Evolutionary conservation across 2,113 vertebrate species (phyloP).

Genomic region (Prionailurus viverrinus): DNA sequence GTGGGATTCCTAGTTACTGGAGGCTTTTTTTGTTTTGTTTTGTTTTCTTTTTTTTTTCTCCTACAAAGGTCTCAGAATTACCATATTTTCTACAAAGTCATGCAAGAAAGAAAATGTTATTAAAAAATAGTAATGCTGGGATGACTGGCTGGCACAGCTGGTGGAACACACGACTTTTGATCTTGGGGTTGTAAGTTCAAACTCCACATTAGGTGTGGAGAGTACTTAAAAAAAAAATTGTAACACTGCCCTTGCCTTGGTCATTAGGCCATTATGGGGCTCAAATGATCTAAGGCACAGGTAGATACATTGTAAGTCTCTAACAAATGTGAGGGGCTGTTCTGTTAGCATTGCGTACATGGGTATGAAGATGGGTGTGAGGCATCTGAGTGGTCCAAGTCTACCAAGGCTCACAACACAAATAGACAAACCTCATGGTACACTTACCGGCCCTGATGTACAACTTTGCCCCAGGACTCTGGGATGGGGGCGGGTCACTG

Average conservation of each 20-base stretch:
- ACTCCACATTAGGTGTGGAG: too few relatives aligned
- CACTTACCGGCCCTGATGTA: neutral
- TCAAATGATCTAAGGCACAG: neutral
- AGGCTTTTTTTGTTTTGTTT: neutral
- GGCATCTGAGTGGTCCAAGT: neutral
- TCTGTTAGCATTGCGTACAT: neutral
- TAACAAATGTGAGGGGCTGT: neutral
- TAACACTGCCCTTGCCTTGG: neutral
- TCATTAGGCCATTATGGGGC: neutral
- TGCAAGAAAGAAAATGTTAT: neutral
- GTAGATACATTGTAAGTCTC: neutral
- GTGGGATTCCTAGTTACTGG: neutral
- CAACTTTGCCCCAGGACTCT: neutral
- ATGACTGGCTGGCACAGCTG: neutral
- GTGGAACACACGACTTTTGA: neutral
- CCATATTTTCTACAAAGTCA: slow-evolving; percentile 49
- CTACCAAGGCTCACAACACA: neutral
- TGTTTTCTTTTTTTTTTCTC: neutral
- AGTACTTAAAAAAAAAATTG: neutral
- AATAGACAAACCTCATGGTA: neutral
- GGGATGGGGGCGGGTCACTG: neutral
- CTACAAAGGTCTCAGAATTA: neutral
- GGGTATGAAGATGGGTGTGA: neutral
- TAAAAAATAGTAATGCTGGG: slow-evolving; percentile 6
- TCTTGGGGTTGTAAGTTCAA: neutral